Evolutionary conservation across 2,888 invertebrate species (phyloP), one percentile per base, ranked within the genome.

Genomic region (Sylvicola fuscatus): DNA sequence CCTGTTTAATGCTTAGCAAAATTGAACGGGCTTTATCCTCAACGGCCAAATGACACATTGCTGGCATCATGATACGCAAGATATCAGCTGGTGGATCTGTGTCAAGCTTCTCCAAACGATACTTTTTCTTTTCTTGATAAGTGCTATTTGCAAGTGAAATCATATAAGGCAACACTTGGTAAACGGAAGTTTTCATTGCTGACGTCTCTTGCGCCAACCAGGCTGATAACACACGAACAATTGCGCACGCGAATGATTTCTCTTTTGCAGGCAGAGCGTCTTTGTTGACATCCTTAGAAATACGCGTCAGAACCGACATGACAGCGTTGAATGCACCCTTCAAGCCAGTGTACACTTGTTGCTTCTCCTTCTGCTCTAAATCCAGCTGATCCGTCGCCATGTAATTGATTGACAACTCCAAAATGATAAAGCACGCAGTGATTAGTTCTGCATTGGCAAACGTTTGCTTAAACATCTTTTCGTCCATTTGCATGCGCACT

Each of bases 181-280:
- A 83, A 28, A 89, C 71, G 52, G 83, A 82, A 31, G 77, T 70
- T 26, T 84, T 70, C 77, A 86, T 78, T 1, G 86, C 83, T 2
- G 80, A 75, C 1, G 86, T 84, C 61, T 90, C 89, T 58, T 87
- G 86, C 1, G 84, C 82, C 46, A 90, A 60, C 87, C 87, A 89
- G n/a, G 84, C 74, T 11, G 82, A 75, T 35, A 89, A 57, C 27
- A 86, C 80, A 44, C 89, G 65, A 8, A 89, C 76, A 56, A 81
- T 78, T 3, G 82, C 82, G 60, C 78, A 78, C n/a, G 84, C 67
- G 57, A 83, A 81, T 34, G 76, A 62, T 54, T 77, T 79, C 47
- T 83, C 81, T 38, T 68, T 65, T 37, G 71, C 65, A 34, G 72
- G 70, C 13, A 71, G 61, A 40, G 69, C 66, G 41, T 78, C 76